Base-by-base conservation (phyloP, 1,140 invertebrate species). In the Cherax destructor region DNA sequence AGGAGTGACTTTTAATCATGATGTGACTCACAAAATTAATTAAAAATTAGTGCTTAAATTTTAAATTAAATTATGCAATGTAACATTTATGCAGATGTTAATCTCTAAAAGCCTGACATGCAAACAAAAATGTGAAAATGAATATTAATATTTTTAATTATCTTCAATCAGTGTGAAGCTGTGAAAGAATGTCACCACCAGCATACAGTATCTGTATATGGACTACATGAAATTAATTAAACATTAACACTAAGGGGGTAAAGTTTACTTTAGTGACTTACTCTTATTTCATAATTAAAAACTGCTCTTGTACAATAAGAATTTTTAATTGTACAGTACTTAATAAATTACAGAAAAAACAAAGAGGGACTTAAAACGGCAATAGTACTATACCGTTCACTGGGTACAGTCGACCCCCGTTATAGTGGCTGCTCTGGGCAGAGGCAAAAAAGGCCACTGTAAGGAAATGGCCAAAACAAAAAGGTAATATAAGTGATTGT, bases 401-500 rank as follows among this genome's bases (percentile, higher is more conserved):
- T 88, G 87, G 87, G 87, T 88, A 88, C 87, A 88, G 87, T 83
- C 79, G 87, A 81, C 78, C 87, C 87, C 87, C 87, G 65, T 88
- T 88, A 83, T 81, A 83, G 87, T 88, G 87, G 87, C 87, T 88
- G 79, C 87, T 83, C 87, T 88, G 87, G 78, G 87, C 87, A 88
- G 87, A 88, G 87, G 87, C 87, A 80, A 88, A 88, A 88, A 88
- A 88, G 87, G 87, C 87, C 87, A 88, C 87, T 88, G 87, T 88
- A 88, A 88, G 87, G 80, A 88, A 88, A 88, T 88, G 79, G 87
- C 87, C 87, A 88, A 65, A 88, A 88, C 69, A 88, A 88, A 41
- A 88, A 88, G 52, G 87, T 65, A 88, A 83, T 72, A 88, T 88
- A 78, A 88, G 87, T 88, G 78, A 88, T 72, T 88, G 87, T 72